Evolutionary conservation across 2,888 invertebrate species (phyloP).

Genomic region (Cephonodes hylas): DNA sequence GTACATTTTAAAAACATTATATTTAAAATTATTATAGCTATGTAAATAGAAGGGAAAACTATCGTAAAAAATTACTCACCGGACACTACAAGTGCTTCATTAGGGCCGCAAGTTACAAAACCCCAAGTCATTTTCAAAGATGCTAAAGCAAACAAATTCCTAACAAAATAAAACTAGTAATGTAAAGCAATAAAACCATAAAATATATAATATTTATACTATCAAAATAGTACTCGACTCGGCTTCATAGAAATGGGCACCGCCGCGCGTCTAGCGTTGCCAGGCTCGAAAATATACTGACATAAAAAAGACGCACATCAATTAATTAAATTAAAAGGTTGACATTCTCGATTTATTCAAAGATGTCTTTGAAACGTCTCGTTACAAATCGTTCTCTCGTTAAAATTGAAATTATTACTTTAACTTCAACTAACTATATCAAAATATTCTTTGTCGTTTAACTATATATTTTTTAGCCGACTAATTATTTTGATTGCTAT

Average conservation of each 20-base stretch:
- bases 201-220: conserved; percentile 33
- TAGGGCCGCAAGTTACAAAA: conserved; percentile 96
- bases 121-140: conserved; percentile 86
- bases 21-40: background rate
- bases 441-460: too few species aligned
- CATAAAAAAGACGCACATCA: background rate
- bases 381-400: too few species aligned
- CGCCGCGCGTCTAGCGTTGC: conserved; percentile 17
- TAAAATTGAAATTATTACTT: too few species aligned
- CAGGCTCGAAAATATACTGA: conserved; percentile 1
- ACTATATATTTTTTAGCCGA: too few species aligned
- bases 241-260: conserved; percentile 36
- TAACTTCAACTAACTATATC: too few species aligned
- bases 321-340: background rate
- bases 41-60: background rate
- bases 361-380: too few species aligned
- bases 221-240: conserved; percentile 53
- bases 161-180: conserved; percentile 45
- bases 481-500: too few species aligned
- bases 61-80: conserved; percentile 79
- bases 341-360: background rate
- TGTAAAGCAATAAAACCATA: conserved; percentile 42
- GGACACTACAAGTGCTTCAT: conserved; percentile 96
- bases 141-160: conserved; percentile 33
- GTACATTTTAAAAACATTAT: background rate